These are phyloP conservation scores for Odocoileus virginianus DNA, from an alignment of 2,113 vertebrate genomes.

Conservation along the genomic window DNA sequence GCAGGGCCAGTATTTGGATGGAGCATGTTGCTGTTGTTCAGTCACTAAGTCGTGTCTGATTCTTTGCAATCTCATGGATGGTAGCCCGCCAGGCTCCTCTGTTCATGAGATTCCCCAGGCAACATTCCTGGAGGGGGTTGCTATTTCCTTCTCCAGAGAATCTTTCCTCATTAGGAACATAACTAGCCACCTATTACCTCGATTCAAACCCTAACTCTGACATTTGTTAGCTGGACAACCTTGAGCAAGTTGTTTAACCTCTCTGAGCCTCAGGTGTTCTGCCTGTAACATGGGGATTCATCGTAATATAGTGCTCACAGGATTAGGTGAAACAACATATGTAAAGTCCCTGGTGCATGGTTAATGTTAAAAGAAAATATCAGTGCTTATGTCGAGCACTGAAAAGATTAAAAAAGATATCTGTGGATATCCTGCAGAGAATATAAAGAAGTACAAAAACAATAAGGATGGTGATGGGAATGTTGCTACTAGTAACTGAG, in stretches of 20 bases:
- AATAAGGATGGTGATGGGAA: neutral
- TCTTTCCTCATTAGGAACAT: neutral
- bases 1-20: neutral
- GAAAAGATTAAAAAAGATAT: neutral
- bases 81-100: neutral
- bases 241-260: neutral
- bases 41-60: neutral
- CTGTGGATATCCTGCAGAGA: neutral
- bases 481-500: neutral
- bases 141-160: neutral
- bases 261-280: neutral
- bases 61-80: neutral
- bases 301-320: neutral
- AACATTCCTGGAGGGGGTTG: neutral
- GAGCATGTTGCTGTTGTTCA: neutral
- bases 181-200: neutral
- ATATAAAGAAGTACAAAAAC: neutral
- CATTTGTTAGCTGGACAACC: neutral
- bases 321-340: neutral
- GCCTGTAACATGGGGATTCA: neutral
- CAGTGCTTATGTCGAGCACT: neutral
- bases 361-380: neutral
- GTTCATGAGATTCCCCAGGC: neutral
- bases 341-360: neutral
- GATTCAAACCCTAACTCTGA: neutral